These are phyloP conservation scores for Menura novaehollandiae DNA, from an alignment of 2,113 vertebrate species.

Conservation along the genomic window DNA sequence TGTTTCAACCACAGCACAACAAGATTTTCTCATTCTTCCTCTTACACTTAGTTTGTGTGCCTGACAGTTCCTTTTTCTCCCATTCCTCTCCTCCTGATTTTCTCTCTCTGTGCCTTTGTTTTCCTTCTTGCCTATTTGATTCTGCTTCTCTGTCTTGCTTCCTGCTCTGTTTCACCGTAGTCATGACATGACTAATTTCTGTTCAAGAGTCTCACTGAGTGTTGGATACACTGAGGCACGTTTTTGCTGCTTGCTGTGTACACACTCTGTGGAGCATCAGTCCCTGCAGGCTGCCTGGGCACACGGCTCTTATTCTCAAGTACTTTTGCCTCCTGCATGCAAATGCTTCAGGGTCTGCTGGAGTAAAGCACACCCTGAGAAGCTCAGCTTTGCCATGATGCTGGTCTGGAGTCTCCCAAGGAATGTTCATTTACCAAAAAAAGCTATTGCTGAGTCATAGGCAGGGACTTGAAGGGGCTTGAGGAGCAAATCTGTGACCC, in stretches of 20 bases:
- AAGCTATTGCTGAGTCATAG: neutral
- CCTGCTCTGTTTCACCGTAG: neutral
- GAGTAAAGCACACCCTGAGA: neutral
- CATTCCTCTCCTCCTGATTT: neutral
- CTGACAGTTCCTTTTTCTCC: neutral
- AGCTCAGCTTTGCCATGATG: neutral
- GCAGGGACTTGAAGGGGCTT: neutral
- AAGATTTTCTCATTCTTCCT: neutral
- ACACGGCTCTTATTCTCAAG: neutral
- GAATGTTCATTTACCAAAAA: neutral
- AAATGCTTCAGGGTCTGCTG: neutral
- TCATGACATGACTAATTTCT: neutral
- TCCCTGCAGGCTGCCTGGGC: neutral
- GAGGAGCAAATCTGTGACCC: neutral
- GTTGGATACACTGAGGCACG: neutral
- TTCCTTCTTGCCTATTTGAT: neutral
- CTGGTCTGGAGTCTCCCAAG: neutral
- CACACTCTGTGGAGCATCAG: neutral
- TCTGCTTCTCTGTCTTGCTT: neutral
- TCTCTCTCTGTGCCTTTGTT: neutral
- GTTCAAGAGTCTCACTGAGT: neutral
- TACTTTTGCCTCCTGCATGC: neutral
- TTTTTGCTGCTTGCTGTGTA: neutral
- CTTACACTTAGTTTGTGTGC: neutral
- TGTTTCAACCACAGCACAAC: neutral